A percentile compares a stretch with the other conserved stretches of the same genome.
These are phyloP conservation scores for Aptenodytes patagonicus DNA, from an alignment of 2,113 vertebrate species.

Conservation along the genomic window DNA sequence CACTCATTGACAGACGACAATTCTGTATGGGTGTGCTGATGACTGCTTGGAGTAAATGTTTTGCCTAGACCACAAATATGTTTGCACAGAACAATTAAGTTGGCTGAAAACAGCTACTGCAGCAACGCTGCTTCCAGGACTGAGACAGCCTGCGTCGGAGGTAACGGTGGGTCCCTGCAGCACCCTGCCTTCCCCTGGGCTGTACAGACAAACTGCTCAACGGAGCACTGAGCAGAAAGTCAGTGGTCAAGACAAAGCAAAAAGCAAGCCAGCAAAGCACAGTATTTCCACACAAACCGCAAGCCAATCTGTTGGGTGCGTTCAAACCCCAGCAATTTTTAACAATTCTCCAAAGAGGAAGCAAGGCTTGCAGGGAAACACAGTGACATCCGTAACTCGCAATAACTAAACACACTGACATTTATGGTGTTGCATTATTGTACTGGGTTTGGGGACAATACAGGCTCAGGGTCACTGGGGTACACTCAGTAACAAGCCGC, in stretches of 20 bases:
- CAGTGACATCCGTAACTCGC: conserved; percentile 16
- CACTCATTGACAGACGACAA: conserved; percentile 3
- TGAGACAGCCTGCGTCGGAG: not conserved
- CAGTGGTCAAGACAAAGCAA: not conserved
- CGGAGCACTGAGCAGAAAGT: not conserved
- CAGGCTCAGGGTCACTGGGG: not conserved
- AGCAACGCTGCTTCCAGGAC: not conserved
- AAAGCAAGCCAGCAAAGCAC: not conserved
- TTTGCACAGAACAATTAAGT: not conserved
- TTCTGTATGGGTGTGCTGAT: not conserved
- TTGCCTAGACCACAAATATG: not conserved
- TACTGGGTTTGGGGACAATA: not conserved
- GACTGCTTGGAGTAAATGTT: not conserved
- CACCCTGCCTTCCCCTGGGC: not conserved
- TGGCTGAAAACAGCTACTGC: not conserved
- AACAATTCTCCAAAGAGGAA: not conserved
- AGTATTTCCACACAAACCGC: not conserved
- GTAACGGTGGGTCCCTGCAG: not conserved
- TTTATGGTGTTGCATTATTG: not conserved
- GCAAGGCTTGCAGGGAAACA: conserved; percentile 2
- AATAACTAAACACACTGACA: conserved; percentile 40
- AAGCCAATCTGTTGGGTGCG: not conserved
- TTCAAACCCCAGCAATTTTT: not conserved
- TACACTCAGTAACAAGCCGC: not conserved
- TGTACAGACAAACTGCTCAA: not conserved